Evolutionary conservation across 2,113 vertebrate genomes (phyloP).

Genomic region (Mesoclemmys tuberculata): DNA sequence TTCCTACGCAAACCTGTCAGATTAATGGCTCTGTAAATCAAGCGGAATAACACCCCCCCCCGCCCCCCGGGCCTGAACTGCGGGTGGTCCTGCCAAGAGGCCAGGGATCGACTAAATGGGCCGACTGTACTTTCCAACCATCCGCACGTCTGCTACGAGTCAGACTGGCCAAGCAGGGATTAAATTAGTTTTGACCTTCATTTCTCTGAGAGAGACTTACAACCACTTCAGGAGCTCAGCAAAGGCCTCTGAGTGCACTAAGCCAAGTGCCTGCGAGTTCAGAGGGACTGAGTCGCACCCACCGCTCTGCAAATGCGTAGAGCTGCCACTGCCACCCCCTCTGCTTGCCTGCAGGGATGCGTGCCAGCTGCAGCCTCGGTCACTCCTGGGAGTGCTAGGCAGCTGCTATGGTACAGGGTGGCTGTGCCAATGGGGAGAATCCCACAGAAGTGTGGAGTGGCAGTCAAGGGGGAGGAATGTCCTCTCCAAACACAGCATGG

Average conservation of each 20-base stretch:
- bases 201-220: not conserved
- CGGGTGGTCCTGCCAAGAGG: conserved; percentile 35
- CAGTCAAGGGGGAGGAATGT: not conserved
- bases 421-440: not conserved
- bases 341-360: not conserved
- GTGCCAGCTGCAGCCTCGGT: not conserved
- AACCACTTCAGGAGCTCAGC: not conserved
- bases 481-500: not conserved
- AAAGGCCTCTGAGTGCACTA: conserved; percentile 10
- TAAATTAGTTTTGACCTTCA: conserved; percentile 35
- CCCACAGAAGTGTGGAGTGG: not conserved
- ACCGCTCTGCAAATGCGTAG: not conserved
- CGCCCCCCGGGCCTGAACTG: not conserved
- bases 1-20: not conserved
- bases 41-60: not conserved
- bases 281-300: not conserved
- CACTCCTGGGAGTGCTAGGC: not conserved
- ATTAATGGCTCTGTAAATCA: not conserved
- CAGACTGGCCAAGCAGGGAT: conserved; percentile 28
- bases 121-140: conserved; percentile 16
- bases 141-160: not conserved
- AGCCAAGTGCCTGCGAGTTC: not conserved
- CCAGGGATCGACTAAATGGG: not conserved
- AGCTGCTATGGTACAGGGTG: not conserved
- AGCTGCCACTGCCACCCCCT: not conserved